A percentile compares a stretch with the other conserved stretches of the same genome.
Evolutionary conservation across 2,113 vertebrate genomes (phyloP).

Genomic region (Nematolebias whitei): DNA sequence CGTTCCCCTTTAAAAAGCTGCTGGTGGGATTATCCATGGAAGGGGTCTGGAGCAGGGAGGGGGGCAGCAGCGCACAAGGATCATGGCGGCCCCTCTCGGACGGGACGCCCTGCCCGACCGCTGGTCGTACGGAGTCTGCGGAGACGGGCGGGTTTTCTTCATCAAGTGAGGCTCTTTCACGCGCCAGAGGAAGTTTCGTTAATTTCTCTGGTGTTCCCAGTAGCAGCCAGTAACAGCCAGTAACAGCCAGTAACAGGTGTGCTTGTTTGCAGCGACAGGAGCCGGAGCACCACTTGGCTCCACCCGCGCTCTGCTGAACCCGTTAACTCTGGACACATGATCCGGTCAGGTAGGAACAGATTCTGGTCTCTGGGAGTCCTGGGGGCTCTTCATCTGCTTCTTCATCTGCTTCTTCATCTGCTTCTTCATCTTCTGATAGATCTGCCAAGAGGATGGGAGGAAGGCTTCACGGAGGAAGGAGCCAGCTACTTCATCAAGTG

Average conservation of each 20-base stretch:
- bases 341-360: constrained; percentile 89
- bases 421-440: constrained; percentile 83
- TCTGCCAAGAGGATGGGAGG: constrained; percentile 96
- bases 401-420: too few relatives aligned
- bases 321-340: constrained; percentile 98
- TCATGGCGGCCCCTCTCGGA: constrained; percentile 90
- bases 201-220: background rate
- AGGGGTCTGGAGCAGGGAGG: constrained; percentile 65
- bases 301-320: constrained; percentile 94
- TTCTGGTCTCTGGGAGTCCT: constrained; percentile 17
- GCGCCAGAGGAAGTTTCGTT: background rate
- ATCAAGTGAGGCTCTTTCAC: constrained; percentile 84
- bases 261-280: constrained; percentile 88
- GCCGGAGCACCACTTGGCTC: constrained; percentile 89
- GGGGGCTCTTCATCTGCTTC: too few relatives aligned
- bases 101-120: constrained; percentile 91
- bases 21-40: constrained; percentile 54
- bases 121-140: constrained; percentile 94
- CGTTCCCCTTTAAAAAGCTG: constrained; percentile 78
- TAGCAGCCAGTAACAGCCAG: too few relatives aligned
- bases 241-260: constrained; percentile 87
- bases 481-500: constrained; percentile 99
- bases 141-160: constrained; percentile 93
- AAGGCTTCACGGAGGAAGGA: constrained; percentile 96
- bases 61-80: constrained; percentile 72